Evolutionary conservation across 2,888 invertebrate genomes (phyloP).

Genomic region (Aphidoletes aphidimyza): DNA sequence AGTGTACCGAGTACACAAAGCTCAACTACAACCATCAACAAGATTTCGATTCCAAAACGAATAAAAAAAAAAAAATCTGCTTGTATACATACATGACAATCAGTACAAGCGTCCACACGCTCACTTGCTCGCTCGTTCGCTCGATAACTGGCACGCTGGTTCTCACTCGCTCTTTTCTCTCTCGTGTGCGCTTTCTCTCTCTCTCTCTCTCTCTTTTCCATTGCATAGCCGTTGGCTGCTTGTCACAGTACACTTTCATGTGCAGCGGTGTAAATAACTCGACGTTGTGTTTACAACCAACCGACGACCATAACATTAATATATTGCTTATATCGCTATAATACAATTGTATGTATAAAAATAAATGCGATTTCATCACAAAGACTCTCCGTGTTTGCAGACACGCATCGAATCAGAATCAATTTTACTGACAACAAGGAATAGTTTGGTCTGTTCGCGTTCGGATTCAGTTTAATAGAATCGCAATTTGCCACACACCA

Average conservation of each 20-base stretch:
- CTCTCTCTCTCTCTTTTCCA: too few relatives aligned
- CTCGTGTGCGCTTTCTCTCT: too few relatives aligned
- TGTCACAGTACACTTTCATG: slow-evolving; percentile 13
- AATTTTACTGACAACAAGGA: neutral
- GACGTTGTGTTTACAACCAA: slow-evolving; percentile 9
- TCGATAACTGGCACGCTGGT: too few relatives aligned
- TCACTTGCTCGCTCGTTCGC: too few relatives aligned
- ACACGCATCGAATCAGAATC: slow-evolving; percentile 27
- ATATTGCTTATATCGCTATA: slow-evolving; percentile 15
- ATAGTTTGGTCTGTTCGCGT: neutral
- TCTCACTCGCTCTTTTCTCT: too few relatives aligned
- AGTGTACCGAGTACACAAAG: too few relatives aligned
- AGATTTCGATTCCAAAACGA: neutral
- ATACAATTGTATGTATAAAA: neutral
- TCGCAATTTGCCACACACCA: too few relatives aligned
- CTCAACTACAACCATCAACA: neutral
- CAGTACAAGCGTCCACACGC: too few relatives aligned
- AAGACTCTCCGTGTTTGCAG: neutral
- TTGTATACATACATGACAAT: neutral
- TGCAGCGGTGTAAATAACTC: slow-evolving; percentile 42
- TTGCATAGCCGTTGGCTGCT: too few relatives aligned
- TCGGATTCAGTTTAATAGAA: neutral
- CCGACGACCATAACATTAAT: slow-evolving; percentile 26
- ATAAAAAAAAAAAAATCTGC: too few relatives aligned
- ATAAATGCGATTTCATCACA: neutral